Evolutionary conservation across 2,888 invertebrate genomes (phyloP), one percentile per base, ranked within the genome.

Genomic region (Acleris cristana): DNA sequence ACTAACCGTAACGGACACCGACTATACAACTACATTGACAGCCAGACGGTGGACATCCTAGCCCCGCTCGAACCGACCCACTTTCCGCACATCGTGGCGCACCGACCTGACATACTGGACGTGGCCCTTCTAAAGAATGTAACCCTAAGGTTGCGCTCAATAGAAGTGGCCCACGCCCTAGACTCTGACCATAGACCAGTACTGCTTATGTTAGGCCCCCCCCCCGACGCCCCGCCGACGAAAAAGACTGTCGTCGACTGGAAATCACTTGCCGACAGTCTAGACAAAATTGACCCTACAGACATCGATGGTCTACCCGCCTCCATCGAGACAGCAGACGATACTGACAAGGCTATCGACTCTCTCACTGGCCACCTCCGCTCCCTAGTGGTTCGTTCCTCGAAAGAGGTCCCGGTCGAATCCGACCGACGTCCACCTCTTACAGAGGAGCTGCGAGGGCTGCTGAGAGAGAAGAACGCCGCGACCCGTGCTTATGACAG

Each of bases 101-200:
- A 51, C 30, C 18, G 49, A 34, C 59, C 59, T 0, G 49, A 59
- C 18, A 52, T 60, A 3, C 51, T 60, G 0, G 60, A 60, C 40
- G 2, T 52, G 4, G 21, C 8, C 8, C 61, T 54, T 1, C 62
- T 62, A 19, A 54, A 48, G 45, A 45, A 62, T 26, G 54, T 62
- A 19, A 6, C 54, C 14, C 45, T 54, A 0, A 16, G 10, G 18
- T 5, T 61, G 18, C 53, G 53, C 23, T 53, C 44, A 8, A 61
- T 61, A 21, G 61, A 53, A 53, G 61, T 61, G 0, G 7, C 18
- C 2, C 62, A 54, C 4, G 62, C 44, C 2, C 8, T 62, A 0
- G 30, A 54, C 8, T 62, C 62, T 2, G 62, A 62, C 10, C 54
- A 62, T 5, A 18, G 62, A 18, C 62, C 54, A 18, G 19, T 62